Percentiles rank a stretch among this genome's conserved stretches.
Conservation (phyloP, 2,888 invertebrate species). For the Heteromurus nitidus region DNA sequence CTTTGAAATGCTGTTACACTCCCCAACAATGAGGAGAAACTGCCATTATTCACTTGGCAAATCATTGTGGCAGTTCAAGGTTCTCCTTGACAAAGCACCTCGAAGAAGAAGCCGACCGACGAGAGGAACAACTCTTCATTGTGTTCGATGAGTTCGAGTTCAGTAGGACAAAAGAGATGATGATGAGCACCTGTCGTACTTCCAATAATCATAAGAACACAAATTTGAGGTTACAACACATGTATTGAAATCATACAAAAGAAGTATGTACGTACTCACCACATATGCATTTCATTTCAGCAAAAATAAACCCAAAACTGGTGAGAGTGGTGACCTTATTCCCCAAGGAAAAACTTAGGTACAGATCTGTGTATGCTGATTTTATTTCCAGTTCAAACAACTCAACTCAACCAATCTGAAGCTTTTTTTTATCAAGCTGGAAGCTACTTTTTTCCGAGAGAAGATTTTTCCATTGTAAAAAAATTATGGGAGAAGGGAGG, state of each 20-base stretch:
- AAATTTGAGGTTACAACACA: too few species aligned
- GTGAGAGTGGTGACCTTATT: background rate
- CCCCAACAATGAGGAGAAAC: too few species aligned
- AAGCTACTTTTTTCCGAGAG: background rate
- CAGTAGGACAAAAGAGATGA: too few species aligned
- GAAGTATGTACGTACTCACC: too few species aligned
- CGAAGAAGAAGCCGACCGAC: background rate
- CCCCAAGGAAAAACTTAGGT: background rate
- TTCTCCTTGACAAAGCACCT: background rate
- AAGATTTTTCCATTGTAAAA: background rate
- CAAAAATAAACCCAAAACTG: too few species aligned
- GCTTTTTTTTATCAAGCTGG: background rate
- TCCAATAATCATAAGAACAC: too few species aligned
- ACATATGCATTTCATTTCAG: background rate
- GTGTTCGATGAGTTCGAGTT: background rate
- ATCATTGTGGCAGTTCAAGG: background rate
- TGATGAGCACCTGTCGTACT: too few species aligned
- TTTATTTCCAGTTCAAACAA: background rate
- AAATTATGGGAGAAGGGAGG: slow-evolving; percentile 4
- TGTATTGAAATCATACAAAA: too few species aligned
- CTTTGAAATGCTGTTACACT: too few species aligned
- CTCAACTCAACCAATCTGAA: background rate
- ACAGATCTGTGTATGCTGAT: background rate
- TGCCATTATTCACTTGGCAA: too few species aligned
- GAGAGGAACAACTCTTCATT: too few species aligned